Percentiles rank a stretch among this genome's conserved stretches.
Evolutionary conservation across 2,797 vertebrate genomes (phyloP).

Genomic region (Sebastes nivosus): DNA sequence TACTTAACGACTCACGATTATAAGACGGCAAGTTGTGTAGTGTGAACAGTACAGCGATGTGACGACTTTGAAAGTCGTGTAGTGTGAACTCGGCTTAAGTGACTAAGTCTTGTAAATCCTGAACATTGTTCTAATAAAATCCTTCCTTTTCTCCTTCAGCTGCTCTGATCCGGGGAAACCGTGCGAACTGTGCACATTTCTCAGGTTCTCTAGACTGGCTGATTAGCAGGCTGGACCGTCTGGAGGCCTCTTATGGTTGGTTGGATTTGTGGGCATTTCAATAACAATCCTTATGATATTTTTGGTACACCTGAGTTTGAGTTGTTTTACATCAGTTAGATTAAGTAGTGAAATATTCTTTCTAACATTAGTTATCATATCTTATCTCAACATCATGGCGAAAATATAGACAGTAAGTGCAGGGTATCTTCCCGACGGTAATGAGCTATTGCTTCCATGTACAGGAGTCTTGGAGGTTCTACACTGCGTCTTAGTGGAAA

Average conservation of each 20-base stretch:
- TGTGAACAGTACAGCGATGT: too few relatives aligned
- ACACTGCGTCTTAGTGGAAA: slow-evolving; percentile 93
- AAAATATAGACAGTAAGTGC: neutral
- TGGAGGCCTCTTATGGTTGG: slow-evolving; percentile 93
- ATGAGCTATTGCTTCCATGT: neutral
- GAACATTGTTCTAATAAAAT: neutral
- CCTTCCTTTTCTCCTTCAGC: slow-evolving; percentile 71
- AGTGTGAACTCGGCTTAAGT: neutral
- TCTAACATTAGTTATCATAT: neutral
- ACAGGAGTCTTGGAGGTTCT: slow-evolving; percentile 94
- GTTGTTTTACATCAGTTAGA: neutral
- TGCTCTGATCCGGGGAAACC: slow-evolving; percentile 91
- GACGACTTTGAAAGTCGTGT: too few relatives aligned
- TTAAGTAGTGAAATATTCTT: neutral
- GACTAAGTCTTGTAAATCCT: neutral
- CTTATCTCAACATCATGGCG: neutral
- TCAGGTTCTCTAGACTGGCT: slow-evolving; percentile 94
- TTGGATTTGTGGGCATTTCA: slow-evolving; percentile 1
- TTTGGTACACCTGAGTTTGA: neutral
- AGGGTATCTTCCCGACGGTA: neutral
- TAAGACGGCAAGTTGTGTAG: too few relatives aligned
- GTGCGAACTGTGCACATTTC: slow-evolving; percentile 92
- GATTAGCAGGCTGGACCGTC: slow-evolving; percentile 89
- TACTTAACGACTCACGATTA: too few relatives aligned
- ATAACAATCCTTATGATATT: neutral